Conservation (phyloP, 2,888 invertebrate species). For the Phaedon cochleariae region DNA sequence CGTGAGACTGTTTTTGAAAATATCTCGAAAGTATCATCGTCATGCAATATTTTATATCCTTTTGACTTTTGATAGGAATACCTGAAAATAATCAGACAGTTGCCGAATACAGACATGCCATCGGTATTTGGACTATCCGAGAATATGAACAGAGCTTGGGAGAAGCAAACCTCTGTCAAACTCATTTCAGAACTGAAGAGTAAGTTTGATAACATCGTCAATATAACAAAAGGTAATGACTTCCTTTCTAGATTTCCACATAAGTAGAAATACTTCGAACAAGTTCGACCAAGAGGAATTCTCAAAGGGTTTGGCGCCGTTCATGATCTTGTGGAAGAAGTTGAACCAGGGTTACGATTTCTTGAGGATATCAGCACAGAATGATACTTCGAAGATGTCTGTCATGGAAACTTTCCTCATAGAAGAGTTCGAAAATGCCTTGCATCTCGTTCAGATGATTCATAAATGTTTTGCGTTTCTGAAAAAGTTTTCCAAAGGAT, state of each 20-base stretch:
- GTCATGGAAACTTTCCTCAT: conserved; percentile 70
- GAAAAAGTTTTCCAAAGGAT: conserved; percentile 69
- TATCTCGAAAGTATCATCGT: too few relatives aligned
- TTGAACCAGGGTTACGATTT: conserved; percentile 67
- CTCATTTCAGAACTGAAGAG: conserved; percentile 49
- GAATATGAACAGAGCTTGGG: conserved; percentile 87
- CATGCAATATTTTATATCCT: not conserved
- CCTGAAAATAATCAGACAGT: conserved; percentile 69
- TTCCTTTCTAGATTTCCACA: conserved; percentile 34
- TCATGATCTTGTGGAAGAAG: conserved; percentile 87
- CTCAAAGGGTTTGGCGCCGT: conserved; percentile 71
- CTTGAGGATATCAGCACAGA: conserved; percentile 48
- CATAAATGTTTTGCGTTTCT: conserved; percentile 69
- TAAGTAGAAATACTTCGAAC: conserved; percentile 31
- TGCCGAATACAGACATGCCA: conserved; percentile 79
- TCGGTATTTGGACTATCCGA: conserved; percentile 83
- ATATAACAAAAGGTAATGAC: not conserved
- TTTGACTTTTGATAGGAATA: conserved; percentile 71
- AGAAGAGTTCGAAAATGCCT: conserved; percentile 70
- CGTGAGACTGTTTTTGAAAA: too few relatives aligned
- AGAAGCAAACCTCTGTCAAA: conserved; percentile 60
- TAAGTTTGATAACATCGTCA: too few relatives aligned
- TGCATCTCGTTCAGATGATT: conserved; percentile 69
- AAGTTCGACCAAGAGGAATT: conserved; percentile 59
- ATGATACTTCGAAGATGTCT: conserved; percentile 37